Evolutionary conservation across 2,113 vertebrate species (phyloP), one percentile per base, ranked within the genome.

Genomic region (Ramphastos sulfuratus): DNA sequence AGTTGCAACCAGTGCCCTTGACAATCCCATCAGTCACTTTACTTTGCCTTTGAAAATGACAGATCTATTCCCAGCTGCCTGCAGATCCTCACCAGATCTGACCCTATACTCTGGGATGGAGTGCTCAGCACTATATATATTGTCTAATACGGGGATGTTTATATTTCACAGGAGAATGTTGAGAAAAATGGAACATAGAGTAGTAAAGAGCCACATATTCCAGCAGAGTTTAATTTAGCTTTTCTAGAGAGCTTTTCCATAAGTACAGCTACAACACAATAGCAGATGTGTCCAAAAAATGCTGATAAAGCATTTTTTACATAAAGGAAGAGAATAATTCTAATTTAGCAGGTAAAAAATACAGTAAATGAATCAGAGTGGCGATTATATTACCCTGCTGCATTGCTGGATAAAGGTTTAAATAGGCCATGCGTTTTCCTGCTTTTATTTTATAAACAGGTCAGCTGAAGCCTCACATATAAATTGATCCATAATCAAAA

Each of bases 281-380:
- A 85, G 42, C 72, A 96, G 76, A 74, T 67, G 37, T 28, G 80
- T 33, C 70, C 70, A 66, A 84, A 92, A 93, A 93, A 74, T 54
- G 61, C 82, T 91, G 75, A 58, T 76, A 69, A 89, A 25, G 46
- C 82, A n/a, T 67, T 87, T 92, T 71, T 71, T 71, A 12, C 60
- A 50, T 4, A 56, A 28, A 79, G 33, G 67, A 42, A 33, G 24
- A 60, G 33, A 94, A 55, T 37, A 71, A 77, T 60, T 86, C 48
- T 74, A 74, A 91, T 64, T 87, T 83, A 87, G 54, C 28, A 64
- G 27, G 48, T 48, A 83, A 93, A 90, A 78, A 56, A 74, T 80
- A 83, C 60, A 83, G 59, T 42, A 87, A 85, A 46, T 85, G 64
- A 81, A 4, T 42, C 19, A 83, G 28, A 16, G 28, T 46, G 17